Conservation (phyloP, 2,797 vertebrate species). For the Megaceryle alcyon region DNA sequence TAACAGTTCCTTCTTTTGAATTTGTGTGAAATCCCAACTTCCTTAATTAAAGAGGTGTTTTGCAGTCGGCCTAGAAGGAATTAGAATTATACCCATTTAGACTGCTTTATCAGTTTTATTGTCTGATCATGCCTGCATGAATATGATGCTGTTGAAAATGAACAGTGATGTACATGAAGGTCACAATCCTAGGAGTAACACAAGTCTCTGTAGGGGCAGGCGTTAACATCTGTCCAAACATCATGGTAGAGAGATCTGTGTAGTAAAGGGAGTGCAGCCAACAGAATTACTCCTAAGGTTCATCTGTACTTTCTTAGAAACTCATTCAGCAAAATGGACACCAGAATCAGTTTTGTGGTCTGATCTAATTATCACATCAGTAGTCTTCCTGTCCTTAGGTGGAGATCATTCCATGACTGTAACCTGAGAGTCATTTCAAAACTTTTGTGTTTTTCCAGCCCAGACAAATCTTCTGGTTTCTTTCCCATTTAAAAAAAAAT, state of each 20-base stretch:
- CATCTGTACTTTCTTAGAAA: background rate
- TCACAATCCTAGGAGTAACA: background rate
- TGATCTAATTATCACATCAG: background rate
- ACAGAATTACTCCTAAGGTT: background rate
- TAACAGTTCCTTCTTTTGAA: background rate
- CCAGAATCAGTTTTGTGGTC: background rate
- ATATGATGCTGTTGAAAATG: background rate
- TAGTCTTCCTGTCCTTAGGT: background rate
- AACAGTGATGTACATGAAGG: background rate
- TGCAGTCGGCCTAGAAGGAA: background rate
- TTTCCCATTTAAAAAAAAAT: background rate
- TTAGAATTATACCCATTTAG: background rate
- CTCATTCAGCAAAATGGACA: background rate
- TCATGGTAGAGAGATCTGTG: background rate
- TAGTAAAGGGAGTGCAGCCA: background rate
- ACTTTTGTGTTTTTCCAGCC: background rate
- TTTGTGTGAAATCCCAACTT: background rate
- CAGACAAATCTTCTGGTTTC: background rate
- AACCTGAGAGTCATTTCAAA: background rate
- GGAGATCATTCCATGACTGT: background rate
- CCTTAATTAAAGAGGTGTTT: background rate
- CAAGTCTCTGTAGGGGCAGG: background rate
- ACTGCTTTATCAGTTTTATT: background rate
- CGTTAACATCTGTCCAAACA: background rate
- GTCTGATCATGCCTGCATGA: background rate